Evolutionary conservation across 2,797 vertebrate species (phyloP).

Genomic region (Tokudaia tokunoshimensis): DNA sequence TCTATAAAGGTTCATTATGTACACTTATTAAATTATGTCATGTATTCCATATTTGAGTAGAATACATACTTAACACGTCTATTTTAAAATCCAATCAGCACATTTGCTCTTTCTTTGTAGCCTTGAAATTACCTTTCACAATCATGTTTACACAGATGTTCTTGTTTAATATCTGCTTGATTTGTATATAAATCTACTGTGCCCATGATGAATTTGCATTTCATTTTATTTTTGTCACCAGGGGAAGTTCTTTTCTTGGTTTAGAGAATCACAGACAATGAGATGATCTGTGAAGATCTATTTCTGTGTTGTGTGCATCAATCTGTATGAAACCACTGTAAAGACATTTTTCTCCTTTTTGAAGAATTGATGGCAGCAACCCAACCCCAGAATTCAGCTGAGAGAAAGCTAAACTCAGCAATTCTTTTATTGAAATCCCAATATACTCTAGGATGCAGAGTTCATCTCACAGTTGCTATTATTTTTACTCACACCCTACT

Average conservation of each 20-base stretch:
- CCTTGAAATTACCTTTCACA: constrained; percentile 67
- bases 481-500: constrained; percentile 13
- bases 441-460: constrained; percentile 11
- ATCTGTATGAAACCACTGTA: constrained; percentile 55
- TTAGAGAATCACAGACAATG: constrained; percentile 21
- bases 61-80: constrained; percentile 49
- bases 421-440: constrained; percentile 72
- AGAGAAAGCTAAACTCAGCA: constrained; percentile 55
- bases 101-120: constrained; percentile 62
- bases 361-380: constrained; percentile 55
- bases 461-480: constrained; percentile 47
- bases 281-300: constrained; percentile 52
- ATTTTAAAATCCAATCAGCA: constrained; percentile 74
- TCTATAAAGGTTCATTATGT: constrained; percentile 53
- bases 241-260: constrained; percentile 49
- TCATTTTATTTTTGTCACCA: constrained; percentile 67
- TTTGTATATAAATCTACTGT: constrained; percentile 74
- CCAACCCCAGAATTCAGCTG: constrained; percentile 20
- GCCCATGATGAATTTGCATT: constrained; percentile 65
- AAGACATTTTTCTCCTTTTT: constrained; percentile 55
- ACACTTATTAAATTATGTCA: constrained; percentile 57
- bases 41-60: constrained; percentile 22
- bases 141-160: constrained; percentile 79
- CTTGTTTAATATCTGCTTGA: constrained; percentile 75
- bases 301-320: constrained; percentile 26